These are phyloP conservation scores for Xyliphius kryptos DNA, from an alignment of 2,113 vertebrate genomes.

Conservation along the genomic window DNA sequence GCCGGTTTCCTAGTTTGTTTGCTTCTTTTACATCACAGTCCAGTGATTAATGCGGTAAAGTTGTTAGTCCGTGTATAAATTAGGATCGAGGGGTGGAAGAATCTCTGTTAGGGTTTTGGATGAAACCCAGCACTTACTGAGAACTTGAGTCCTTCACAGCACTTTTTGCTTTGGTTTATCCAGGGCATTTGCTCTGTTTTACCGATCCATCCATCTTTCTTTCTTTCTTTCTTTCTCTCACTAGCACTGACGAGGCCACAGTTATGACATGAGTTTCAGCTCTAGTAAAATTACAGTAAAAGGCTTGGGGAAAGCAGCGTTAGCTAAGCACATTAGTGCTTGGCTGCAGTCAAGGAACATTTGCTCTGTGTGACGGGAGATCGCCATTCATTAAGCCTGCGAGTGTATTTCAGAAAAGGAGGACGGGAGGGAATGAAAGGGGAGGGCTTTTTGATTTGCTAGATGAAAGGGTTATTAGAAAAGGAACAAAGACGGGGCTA, in stretches of 20 bases:
- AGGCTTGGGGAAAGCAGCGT: constrained; percentile 21
- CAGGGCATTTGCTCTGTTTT: too few species aligned
- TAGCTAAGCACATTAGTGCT: constrained; percentile 41
- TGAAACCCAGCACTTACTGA: constrained; percentile 37
- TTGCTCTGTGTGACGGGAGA: neutral
- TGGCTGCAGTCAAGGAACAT: constrained; percentile 13
- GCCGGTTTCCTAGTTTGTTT: constrained; percentile 22
- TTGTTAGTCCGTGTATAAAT: constrained; percentile 62
- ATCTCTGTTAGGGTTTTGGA: constrained; percentile 49
- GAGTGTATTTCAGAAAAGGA: neutral
- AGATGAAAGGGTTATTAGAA: constrained; percentile 23
- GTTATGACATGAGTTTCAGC: constrained; percentile 29
- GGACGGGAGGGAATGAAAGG: too few species aligned
- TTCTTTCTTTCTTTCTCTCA: constrained; percentile 2
- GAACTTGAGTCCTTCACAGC: constrained; percentile 32
- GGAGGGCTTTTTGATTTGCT: constrained; percentile 9
- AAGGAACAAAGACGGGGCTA: constrained; percentile 6
- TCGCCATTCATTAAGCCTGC: neutral
- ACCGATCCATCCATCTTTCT: neutral
- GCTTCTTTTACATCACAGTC: constrained; percentile 57
- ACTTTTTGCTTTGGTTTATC: constrained; percentile 37
- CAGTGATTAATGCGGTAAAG: constrained; percentile 54
- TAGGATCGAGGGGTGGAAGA: constrained; percentile 46
- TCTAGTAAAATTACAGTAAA: constrained; percentile 36
- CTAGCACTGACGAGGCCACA: constrained; percentile 20